Conservation (phyloP, 1,140 invertebrate species). For the Drosophila funebris region DNA sequence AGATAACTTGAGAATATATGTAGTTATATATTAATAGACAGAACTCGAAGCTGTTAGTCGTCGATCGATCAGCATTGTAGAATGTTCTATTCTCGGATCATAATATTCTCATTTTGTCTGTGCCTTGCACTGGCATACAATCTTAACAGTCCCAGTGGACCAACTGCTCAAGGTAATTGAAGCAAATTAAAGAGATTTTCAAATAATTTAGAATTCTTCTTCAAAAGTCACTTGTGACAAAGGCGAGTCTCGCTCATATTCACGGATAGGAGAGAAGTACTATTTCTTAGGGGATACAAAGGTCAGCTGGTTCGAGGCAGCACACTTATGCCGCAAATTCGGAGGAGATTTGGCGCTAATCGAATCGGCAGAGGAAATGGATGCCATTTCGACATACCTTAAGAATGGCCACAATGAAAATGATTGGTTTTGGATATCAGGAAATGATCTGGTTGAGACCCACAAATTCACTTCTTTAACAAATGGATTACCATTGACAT, state of each 20-base stretch:
- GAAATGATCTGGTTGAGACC: slow-evolving; percentile 33
- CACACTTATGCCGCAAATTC: slow-evolving; percentile 12
- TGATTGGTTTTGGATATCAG: slow-evolving; percentile 36
- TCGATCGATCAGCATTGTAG: not conserved
- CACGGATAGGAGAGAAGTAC: slow-evolving; percentile 16
- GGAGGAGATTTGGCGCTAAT: slow-evolving; percentile 33
- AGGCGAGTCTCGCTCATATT: not conserved
- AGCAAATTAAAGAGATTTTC: not conserved
- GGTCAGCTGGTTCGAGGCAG: slow-evolving; percentile 23
- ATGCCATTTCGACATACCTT: not conserved
- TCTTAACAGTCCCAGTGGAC: slow-evolving; percentile 6
- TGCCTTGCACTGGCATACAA: not conserved
- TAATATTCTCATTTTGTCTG: not conserved
- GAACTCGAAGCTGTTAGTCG: not conserved
- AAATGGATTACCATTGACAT: slow-evolving; percentile 27
- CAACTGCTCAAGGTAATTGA: slow-evolving; percentile 2
- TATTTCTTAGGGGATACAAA: slow-evolving; percentile 8
- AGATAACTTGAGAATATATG: too few species aligned
- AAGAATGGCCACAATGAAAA: not conserved
- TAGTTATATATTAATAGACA: not conserved
- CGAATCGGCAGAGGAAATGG: slow-evolving; percentile 21
- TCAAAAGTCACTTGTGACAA: slow-evolving; percentile 1
- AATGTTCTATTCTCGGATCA: not conserved
- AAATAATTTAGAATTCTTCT: not conserved
- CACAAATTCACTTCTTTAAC: slow-evolving; percentile 19